phyloP scores from a whole-genome alignment of 2,888 invertebrate genomes.

The Cremastobaeus sp. region DNA sequence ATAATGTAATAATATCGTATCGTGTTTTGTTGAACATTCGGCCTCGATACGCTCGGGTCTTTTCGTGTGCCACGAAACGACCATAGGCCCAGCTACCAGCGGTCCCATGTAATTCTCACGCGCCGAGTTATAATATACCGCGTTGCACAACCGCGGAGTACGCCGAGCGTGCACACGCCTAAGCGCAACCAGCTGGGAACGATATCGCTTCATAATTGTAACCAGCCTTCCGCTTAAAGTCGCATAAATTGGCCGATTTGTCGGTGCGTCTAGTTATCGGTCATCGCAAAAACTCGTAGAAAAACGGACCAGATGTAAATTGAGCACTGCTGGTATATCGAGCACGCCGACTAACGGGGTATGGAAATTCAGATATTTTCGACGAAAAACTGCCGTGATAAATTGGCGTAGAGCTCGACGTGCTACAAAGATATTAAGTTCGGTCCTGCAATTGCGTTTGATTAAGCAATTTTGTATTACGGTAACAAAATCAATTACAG shows the following conservation, averaged over 20 bases:
- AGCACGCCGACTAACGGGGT: conserved; percentile 2
- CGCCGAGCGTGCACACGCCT: conserved; percentile 36
- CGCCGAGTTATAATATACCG: conserved; percentile 42
- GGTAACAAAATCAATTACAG: too few relatives aligned
- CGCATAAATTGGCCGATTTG: conserved; percentile 46
- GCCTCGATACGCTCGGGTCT: conserved; percentile 21
- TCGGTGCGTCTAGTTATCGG: conserved; percentile 23
- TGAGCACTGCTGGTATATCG: conserved; percentile 1
- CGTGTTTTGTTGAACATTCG: conserved; percentile 23
- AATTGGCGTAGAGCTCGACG: neutral
- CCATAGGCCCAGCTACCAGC: conserved; percentile 41
- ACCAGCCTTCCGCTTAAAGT: conserved; percentile 11
- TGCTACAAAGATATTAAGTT: neutral
- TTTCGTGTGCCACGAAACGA: conserved; percentile 52
- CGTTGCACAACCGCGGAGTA: conserved; percentile 36
- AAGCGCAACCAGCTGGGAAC: conserved; percentile 33
- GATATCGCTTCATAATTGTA: conserved; percentile 40
- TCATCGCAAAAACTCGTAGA: conserved; percentile 11
- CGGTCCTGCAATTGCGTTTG: conserved; percentile 1
- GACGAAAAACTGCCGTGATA: conserved; percentile 11
- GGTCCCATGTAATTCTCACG: conserved; percentile 52
- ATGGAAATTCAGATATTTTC: conserved; percentile 23
- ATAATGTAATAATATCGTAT: conserved; percentile 12
- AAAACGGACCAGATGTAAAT: conserved; percentile 14
- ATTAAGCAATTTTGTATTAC: conserved; percentile 4